Percentiles rank a stretch among this genome's conserved stretches.
These are phyloP conservation scores for Sepiola atlantica DNA, from an alignment of 2,888 invertebrate species.

Conservation along the genomic window DNA sequence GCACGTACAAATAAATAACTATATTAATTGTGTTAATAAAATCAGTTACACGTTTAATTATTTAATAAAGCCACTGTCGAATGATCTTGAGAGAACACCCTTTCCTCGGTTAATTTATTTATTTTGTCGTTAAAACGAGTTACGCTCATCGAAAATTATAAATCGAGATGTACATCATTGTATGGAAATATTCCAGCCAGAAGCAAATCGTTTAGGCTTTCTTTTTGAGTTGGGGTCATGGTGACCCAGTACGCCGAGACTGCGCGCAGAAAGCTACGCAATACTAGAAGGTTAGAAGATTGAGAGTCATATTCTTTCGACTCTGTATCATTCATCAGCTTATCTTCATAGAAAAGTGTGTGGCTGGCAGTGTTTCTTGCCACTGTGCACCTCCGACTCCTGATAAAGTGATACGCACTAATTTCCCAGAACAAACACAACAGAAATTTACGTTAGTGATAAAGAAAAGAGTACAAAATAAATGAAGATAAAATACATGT, in stretches of 20 bases:
- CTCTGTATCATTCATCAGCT: constrained; percentile 14
- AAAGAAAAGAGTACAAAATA: not conserved
- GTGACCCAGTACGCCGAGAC: not conserved
- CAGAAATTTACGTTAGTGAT: not conserved
- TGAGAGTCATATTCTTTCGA: not conserved
- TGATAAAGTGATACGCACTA: not conserved
- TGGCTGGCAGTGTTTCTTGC: not conserved
- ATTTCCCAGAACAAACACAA: not conserved
- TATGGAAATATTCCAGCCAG: not conserved
- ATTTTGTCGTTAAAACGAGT: not conserved
- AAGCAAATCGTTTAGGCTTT: not conserved
- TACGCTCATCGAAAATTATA: not conserved
- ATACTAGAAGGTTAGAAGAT: not conserved
- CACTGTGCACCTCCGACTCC: not conserved
- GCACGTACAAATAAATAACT: too few relatives aligned
- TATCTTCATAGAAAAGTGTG: not conserved
- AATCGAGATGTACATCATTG: not conserved
- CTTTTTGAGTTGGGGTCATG: not conserved
- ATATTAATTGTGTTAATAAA: not conserved
- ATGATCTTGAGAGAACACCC: too few relatives aligned
- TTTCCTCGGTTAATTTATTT: too few relatives aligned
- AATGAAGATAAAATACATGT: not conserved
- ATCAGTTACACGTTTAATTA: not conserved
- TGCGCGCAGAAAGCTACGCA: not conserved
- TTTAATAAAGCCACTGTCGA: not conserved